phyloP scores from a whole-genome alignment of 2,113 vertebrate genomes.

The Mugil cephalus region DNA sequence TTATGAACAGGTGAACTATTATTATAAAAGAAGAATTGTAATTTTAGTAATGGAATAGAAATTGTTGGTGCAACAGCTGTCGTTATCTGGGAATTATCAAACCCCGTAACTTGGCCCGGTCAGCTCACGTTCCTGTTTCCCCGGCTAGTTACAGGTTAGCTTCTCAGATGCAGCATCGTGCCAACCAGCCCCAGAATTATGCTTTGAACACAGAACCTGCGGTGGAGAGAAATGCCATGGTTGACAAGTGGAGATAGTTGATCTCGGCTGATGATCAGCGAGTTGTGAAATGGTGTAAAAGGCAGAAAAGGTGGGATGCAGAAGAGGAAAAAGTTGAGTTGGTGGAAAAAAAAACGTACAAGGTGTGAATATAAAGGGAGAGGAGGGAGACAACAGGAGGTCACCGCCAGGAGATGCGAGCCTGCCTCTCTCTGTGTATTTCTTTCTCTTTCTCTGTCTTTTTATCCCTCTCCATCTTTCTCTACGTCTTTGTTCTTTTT shows the following conservation, averaged over 20 bases:
- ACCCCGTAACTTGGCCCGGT: too few relatives aligned
- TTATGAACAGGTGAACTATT: too few relatives aligned
- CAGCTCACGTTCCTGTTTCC: too few relatives aligned
- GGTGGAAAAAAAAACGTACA: background rate
- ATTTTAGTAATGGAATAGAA: too few relatives aligned
- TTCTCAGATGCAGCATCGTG: too few relatives aligned
- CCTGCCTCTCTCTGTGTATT: constrained; percentile 1
- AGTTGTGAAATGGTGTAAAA: background rate
- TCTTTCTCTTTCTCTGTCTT: constrained; percentile 1
- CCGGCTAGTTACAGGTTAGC: too few relatives aligned
- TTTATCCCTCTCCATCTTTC: constrained; percentile 25
- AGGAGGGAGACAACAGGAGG: constrained; percentile 25
- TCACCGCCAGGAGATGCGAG: constrained; percentile 35
- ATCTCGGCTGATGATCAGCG: background rate
- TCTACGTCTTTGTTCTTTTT: constrained; percentile 30
- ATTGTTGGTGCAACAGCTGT: too few relatives aligned
- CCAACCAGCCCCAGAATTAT: too few relatives aligned
- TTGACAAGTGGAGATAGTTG: background rate
- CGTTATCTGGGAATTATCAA: too few relatives aligned
- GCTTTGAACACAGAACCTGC: too few relatives aligned
- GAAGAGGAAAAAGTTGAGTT: constrained; percentile 12
- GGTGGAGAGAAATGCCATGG: background rate
- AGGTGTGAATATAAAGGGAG: constrained; percentile 6
- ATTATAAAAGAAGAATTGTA: too few relatives aligned
- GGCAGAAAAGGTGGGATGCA: background rate